phyloP scores from a whole-genome alignment of 2,888 invertebrate species.

The Nesidiocoris tenuis region DNA sequence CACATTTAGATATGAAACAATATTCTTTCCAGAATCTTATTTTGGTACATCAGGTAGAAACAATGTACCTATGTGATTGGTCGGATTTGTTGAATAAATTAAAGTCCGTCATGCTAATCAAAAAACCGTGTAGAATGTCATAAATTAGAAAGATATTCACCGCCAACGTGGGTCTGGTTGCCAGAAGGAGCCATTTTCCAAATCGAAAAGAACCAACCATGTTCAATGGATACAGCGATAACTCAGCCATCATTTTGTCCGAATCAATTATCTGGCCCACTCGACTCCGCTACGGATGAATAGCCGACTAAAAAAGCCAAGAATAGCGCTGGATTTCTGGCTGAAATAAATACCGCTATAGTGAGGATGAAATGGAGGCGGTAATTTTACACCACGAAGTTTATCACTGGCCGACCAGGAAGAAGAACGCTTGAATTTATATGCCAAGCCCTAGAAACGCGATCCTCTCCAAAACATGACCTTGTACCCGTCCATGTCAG shows the following conservation, averaged over 20 bases:
- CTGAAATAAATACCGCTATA: constrained; percentile 23
- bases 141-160: too few species aligned
- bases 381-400: constrained; percentile 19
- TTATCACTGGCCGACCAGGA: constrained; percentile 22
- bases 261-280: constrained; percentile 8
- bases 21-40: too few species aligned
- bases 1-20: too few species aligned
- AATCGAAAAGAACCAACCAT: neutral
- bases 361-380: neutral
- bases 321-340: neutral
- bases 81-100: too few species aligned
- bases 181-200: too few species aligned
- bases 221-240: neutral
- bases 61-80: too few species aligned
- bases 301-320: neutral
- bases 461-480: constrained; percentile 17
- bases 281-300: neutral
- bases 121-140: too few species aligned
- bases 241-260: constrained; percentile 18
- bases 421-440: constrained; percentile 20
- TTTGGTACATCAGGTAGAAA: too few species aligned
- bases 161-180: too few species aligned
- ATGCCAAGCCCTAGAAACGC: constrained; percentile 9
- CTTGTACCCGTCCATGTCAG: constrained; percentile 4
- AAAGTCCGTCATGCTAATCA: too few species aligned